These are phyloP conservation scores for Platorchestia sp. DNA, from an alignment of 1,140 invertebrate species.

Conservation along the genomic window DNA sequence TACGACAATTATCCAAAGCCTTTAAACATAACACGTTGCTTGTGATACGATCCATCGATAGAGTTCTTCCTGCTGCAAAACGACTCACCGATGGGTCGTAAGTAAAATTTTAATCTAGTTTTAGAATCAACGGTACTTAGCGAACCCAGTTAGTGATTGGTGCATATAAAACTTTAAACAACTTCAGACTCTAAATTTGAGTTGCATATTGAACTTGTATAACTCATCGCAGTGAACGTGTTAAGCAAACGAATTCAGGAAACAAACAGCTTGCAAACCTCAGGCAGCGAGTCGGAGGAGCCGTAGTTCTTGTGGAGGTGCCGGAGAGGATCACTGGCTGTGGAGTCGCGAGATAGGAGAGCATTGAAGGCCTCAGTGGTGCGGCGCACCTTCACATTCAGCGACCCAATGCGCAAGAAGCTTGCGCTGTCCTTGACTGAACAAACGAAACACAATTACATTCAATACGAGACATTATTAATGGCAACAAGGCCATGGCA, in stretches of 20 bases:
- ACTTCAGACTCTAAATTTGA: no score
- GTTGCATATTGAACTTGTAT: no score
- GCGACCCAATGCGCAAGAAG: conserved; percentile 89
- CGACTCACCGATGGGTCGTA: no score
- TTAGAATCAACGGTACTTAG: not conserved
- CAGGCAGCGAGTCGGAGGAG: conserved; percentile 79
- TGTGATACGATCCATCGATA: no score
- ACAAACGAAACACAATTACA: conserved; percentile 62
- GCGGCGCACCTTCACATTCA: conserved; percentile 91
- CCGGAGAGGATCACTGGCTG: conserved; percentile 79
- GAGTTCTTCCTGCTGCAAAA: no score
- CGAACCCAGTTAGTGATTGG: conserved; percentile 58
- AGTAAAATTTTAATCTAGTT: not conserved
- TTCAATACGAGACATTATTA: not conserved
- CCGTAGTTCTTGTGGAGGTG: conserved; percentile 83
- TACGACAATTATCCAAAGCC: no score
- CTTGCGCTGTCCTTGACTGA: conserved; percentile 73
- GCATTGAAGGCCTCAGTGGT: conserved; percentile 91
- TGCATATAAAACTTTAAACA: no score
- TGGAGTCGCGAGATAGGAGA: conserved; percentile 80
- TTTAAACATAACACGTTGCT: no score
- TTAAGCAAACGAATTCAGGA: no score
- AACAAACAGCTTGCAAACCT: conserved; percentile 64
- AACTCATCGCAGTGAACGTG: no score
- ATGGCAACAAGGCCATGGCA: not conserved